Evolutionary conservation across 2,888 invertebrate species (phyloP).

Genomic region (Plebejus argus): DNA sequence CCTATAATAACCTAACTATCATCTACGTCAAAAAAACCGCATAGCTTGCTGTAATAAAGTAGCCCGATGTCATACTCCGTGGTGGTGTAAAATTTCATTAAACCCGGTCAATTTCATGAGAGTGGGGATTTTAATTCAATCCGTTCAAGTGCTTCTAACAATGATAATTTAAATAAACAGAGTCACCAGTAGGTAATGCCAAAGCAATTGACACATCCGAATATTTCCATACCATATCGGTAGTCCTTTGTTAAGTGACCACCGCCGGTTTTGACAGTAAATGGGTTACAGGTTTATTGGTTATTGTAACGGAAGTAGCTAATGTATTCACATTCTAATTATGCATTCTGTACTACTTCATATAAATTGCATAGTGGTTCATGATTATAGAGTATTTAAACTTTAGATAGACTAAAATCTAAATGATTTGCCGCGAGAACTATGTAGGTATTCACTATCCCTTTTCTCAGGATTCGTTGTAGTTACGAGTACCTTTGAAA

Average conservation of each 20-base stretch:
- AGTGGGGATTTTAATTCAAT: too few relatives aligned
- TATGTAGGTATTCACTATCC: too few relatives aligned
- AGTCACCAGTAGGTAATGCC: conserved; percentile 15
- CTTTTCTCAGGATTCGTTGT: too few relatives aligned
- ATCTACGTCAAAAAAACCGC: too few relatives aligned
- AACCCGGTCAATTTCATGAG: too few relatives aligned
- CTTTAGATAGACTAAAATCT: too few relatives aligned
- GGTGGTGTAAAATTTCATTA: too few relatives aligned
- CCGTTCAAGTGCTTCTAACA: neutral
- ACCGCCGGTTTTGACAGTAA: conserved; percentile 49
- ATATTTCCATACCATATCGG: conserved; percentile 40
- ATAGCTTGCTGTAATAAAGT: too few relatives aligned
- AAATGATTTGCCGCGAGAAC: too few relatives aligned
- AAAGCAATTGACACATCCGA: conserved; percentile 50
- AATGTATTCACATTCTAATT: conserved; percentile 56
- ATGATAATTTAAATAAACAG: conserved; percentile 7
- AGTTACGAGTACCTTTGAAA: too few relatives aligned
- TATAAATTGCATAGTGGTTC: neutral
- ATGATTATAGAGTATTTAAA: neutral
- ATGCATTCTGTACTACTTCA: neutral
- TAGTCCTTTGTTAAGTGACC: conserved; percentile 41
- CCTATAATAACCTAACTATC: too few relatives aligned
- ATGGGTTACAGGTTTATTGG: conserved; percentile 60
- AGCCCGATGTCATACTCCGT: too few relatives aligned
- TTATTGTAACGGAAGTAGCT: conserved; percentile 60